phyloP scores from a whole-genome alignment of 2,888 invertebrate genomes.

The Melinaea marsaeus region DNA sequence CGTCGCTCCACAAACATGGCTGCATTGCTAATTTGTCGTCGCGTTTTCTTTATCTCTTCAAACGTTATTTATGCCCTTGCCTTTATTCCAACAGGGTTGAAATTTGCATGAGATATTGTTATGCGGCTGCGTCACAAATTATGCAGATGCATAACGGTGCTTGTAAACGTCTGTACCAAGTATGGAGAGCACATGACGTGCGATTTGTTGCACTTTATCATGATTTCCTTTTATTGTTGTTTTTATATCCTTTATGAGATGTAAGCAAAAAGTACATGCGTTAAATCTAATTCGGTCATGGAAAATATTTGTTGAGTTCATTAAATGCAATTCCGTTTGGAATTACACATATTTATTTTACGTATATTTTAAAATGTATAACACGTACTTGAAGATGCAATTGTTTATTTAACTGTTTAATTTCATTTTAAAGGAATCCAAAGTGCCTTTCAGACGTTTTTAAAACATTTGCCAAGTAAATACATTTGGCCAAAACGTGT shows the following conservation, averaged over 20 bases:
- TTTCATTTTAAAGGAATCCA: conserved; percentile 4
- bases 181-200: conserved; percentile 61
- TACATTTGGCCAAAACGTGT: conserved; percentile 12
- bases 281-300: neutral
- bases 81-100: conserved; percentile 23
- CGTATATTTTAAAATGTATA: neutral
- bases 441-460: conserved; percentile 7
- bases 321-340: neutral
- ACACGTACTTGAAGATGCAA: neutral
- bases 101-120: conserved; percentile 30
- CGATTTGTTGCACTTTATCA: conserved; percentile 69
- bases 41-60: conserved; percentile 18
- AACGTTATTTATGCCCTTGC: conserved; percentile 22
- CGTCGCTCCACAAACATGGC: conserved; percentile 33
- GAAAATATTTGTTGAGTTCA: neutral
- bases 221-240: conserved; percentile 29
- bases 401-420: neutral
- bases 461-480: conserved; percentile 20
- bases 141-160: conserved; percentile 58
- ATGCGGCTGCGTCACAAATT: conserved; percentile 26
- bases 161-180: conserved; percentile 45
- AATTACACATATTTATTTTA: neutral
- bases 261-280: neutral
- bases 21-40: conserved; percentile 37
- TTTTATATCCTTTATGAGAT: conserved; percentile 18